Base-by-base conservation (phyloP, 1,140 invertebrate species). In the Drosophila miranda region DNA sequence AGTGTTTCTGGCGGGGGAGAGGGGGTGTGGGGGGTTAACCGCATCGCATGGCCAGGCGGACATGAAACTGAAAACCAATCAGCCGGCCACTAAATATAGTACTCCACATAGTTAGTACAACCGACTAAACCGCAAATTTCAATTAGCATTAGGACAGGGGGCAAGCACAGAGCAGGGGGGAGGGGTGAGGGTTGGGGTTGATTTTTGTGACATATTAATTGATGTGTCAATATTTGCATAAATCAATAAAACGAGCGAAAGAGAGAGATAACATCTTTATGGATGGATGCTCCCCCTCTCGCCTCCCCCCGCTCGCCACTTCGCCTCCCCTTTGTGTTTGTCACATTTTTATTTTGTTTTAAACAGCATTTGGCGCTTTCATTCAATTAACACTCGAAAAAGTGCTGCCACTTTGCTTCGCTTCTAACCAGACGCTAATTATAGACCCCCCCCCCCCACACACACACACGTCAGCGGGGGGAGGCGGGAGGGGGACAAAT, bases 111-210 rank as follows among this genome's bases (percentile, higher is more conserved):
- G 41, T 26, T 45, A n/a, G 41, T 26, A 54, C 30, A 41, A n/a
- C 62, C 16, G 9, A 5, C 19, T 30, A n/a, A 38, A 78, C 79
- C 78, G 41, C 74, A 81, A 81, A 82, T 82, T 81, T 83, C 78
- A 82, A 82, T 83, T 75, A 83, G 59, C 49, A 73, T 72, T 62
- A 77, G 76, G 44, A n/a, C 28, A 28, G 28, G 28, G 28, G 28
- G 28, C 1, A 6, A 0, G 6, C 6, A 7, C 6, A 28, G 6
- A 30, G 28, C 0, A 2, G 2, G 16, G 8, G 2, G n/a, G n/a
- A n/a, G n/a, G n/a, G n/a, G n/a, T n/a, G n/a, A n/a, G 16, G 8
- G 2, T 0, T 19, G 19, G 2, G 19, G 19, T 19, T 19, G 19
- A 19, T 19, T 19, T 19, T 19, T 19, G 19, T 19, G 19, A 19